Base-by-base conservation (phyloP, 2,888 invertebrate species). In the Drosophila parthenogenetica region DNA sequence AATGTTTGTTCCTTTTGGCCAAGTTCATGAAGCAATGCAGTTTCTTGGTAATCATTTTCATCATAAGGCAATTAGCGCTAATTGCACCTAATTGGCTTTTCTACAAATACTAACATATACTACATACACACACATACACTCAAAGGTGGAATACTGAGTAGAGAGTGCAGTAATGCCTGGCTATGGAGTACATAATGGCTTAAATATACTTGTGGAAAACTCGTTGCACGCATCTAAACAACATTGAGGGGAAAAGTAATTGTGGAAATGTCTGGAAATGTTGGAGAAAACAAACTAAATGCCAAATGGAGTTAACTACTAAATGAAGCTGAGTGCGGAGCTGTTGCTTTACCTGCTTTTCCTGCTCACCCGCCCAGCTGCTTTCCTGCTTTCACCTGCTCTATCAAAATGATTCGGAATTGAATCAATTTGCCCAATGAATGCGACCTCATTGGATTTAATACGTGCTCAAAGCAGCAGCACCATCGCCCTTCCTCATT, bases 391-490 rank as follows among this genome's bases (percentile, higher is more conserved):
- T 48, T 29, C 22, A 39, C 11, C 37, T 48, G 46, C 65, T 43
- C 48, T 35, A 40, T 17, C 57, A 61, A 22, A 16, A 35, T 35
- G 35, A 35, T 35, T 43, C 54, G 68, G 53, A 75, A 86, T 77
- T 74, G 73, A 86, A 86, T 86, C 86, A 86, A 82, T 86, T 83
- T 77, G 53, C 14, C 71, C 77, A 81, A 79, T 85, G 82, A 81
- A 82, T 85, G 86, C 82, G 77, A 82, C 81, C 75, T 83, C 80
- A 82, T 86, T 86, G 80, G 83, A 77, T 80, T 82, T 83, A 77
- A 86, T 82, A 82, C 86, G 82, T 86, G 83, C 71, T 71, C 65
- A 46, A 58, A 42, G 58, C 70, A 49, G 53, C 51, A 54, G 29
- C 43, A 46, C 57, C 37, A 2, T 11, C 35, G 1, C 13, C 13